phyloP scores from a whole-genome alignment of 2,797 vertebrate species.

The Rhinophrynus dorsalis region DNA sequence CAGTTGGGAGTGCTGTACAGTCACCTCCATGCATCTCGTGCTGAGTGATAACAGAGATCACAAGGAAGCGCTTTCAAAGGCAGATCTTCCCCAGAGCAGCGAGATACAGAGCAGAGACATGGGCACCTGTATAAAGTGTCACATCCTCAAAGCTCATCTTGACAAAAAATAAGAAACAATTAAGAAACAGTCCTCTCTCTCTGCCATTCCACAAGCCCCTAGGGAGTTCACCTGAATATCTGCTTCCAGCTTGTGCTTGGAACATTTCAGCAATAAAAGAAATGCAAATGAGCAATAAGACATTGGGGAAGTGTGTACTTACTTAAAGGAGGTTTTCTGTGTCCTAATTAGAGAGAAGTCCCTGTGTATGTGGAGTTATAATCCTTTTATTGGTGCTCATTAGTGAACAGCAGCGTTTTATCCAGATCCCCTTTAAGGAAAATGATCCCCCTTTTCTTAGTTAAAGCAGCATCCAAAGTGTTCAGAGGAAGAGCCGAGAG shows the following conservation, averaged over 20 bases:
- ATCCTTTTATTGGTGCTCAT: constrained; percentile 48
- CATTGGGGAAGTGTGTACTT: constrained; percentile 45
- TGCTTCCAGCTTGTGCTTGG: constrained; percentile 23
- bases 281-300: constrained; percentile 43
- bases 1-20: neutral
- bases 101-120: constrained; percentile 18
- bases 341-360: constrained; percentile 45
- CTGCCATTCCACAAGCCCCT: neutral
- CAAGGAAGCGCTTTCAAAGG: constrained; percentile 34
- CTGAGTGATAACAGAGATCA: constrained; percentile 28
- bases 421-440: constrained; percentile 4
- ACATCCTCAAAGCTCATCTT: constrained; percentile 36
- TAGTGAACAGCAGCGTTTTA: constrained; percentile 33
- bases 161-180: constrained; percentile 38
- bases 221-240: constrained; percentile 43
- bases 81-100: constrained; percentile 17
- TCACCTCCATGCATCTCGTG: constrained; percentile 5
- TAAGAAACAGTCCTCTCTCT: constrained; percentile 13
- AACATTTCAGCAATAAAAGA: constrained; percentile 45
- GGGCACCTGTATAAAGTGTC: constrained; percentile 25
- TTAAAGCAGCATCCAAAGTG: constrained; percentile 28
- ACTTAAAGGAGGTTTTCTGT: constrained; percentile 21
- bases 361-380: constrained; percentile 42
- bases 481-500: constrained; percentile 10
- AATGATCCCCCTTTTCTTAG: constrained; percentile 15